A percentile compares a stretch with the other conserved stretches of the same genome.
Evolutionary conservation across 2,888 invertebrate species (phyloP).

Genomic region (Amphimallon solstitiale): DNA sequence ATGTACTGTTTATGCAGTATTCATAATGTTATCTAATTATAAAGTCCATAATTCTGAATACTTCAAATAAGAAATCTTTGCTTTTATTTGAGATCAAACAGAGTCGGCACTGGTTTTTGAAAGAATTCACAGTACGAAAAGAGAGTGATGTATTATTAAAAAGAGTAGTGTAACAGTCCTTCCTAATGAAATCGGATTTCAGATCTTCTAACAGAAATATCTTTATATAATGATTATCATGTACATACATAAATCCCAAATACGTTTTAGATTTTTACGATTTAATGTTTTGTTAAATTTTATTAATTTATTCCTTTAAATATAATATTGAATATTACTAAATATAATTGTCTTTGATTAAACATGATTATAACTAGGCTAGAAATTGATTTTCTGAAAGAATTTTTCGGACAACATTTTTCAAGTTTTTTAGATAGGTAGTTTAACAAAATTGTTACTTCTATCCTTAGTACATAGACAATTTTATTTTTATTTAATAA

Average conservation of each 20-base stretch:
- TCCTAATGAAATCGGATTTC: conserved; percentile 17
- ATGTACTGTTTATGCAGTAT: conserved; percentile 29
- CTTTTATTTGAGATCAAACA: conserved; percentile 30
- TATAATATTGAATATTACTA: no score
- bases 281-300: neutral
- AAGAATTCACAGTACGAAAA: conserved; percentile 9
- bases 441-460: no score
- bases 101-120: neutral
- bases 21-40: conserved; percentile 35
- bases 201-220: conserved; percentile 23
- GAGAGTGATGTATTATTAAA: conserved; percentile 30
- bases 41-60: conserved; percentile 27
- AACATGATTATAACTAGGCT: no score
- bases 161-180: neutral
- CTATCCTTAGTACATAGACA: no score
- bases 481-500: no score
- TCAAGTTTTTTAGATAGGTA: no score
- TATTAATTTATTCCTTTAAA: neutral
- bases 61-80: conserved; percentile 8
- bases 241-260: neutral
- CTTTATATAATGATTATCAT: conserved; percentile 4
- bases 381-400: no score
- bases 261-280: neutral
- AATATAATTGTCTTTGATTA: no score
- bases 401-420: no score